These are phyloP conservation scores for Hormiphora californensis DNA, from an alignment of 37 sponge, comb jelly and placozoan species.

Conservation along the genomic window DNA sequence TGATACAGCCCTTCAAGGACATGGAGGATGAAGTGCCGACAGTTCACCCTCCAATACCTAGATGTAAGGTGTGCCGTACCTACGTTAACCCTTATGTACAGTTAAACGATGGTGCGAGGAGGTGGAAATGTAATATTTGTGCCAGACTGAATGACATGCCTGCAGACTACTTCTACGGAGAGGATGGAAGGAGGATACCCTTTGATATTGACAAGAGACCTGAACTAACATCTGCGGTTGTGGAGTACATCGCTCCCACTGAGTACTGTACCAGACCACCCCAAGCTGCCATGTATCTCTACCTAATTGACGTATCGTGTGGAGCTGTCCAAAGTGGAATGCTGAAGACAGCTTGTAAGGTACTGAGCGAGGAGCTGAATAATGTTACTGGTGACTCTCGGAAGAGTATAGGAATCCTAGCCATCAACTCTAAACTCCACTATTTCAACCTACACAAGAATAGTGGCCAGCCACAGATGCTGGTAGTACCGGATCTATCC, in stretches of 20 bases:
- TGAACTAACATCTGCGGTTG: slow-evolving; percentile 67
- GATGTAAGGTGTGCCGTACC: slow-evolving; percentile 85
- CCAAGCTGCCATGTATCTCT: slow-evolving; percentile 84
- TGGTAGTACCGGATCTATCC: slow-evolving; percentile 75
- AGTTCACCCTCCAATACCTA: slow-evolving; percentile 58
- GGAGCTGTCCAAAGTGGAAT: slow-evolving; percentile 70
- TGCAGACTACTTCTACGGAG: slow-evolving; percentile 41
- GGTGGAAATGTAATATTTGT: slow-evolving; percentile 96
- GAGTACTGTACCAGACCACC: slow-evolving; percentile 92
- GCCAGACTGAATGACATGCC: slow-evolving; percentile 73
- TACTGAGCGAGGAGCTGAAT: slow-evolving; percentile 66
- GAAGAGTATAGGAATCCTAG: slow-evolving; percentile 82
- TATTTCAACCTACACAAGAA: slow-evolving; percentile 81
- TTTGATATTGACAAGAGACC: slow-evolving; percentile 45
- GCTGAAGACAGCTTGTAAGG: slow-evolving; percentile 61
- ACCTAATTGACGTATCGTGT: slow-evolving; percentile 81
- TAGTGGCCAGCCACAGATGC: slow-evolving; percentile 84
- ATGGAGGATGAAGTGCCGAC: slow-evolving; percentile 55
- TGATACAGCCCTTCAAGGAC: slow-evolving; percentile 88
- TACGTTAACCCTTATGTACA: slow-evolving; percentile 93
- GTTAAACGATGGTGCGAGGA: slow-evolving; percentile 65
- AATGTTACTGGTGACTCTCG: slow-evolving; percentile 83
- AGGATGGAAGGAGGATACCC: slow-evolving; percentile 34
- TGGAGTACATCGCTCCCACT: slow-evolving; percentile 93
- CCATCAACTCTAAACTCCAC: slow-evolving; percentile 74